Percentiles rank a stretch among this genome's conserved stretches.
phyloP scores from a whole-genome alignment of 2,888 invertebrate genomes.

The Amaurobius ferox region DNA sequence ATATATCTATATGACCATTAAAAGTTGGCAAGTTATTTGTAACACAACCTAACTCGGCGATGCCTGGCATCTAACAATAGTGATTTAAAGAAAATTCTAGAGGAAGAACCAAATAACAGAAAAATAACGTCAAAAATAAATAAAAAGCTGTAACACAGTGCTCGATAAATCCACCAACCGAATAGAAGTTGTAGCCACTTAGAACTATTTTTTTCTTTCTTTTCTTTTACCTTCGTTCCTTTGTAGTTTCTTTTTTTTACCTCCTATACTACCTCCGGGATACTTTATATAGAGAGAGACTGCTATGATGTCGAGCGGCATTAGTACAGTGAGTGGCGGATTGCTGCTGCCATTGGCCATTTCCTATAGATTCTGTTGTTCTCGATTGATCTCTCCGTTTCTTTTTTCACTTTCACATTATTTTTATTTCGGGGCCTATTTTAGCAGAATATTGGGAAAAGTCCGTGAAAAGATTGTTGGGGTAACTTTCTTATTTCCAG shows the following conservation, averaged over 20 bases:
- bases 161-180: conserved; percentile 67
- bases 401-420: conserved; percentile 30
- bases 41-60: conserved; percentile 29
- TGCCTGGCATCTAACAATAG: conserved; percentile 45
- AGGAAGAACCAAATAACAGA: conserved; percentile 30
- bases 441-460: conserved; percentile 48
- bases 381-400: conserved; percentile 53
- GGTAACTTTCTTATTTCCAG: background rate
- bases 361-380: conserved; percentile 60
- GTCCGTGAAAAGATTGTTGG: conserved; percentile 12
- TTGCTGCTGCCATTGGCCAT: conserved; percentile 64
- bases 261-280: conserved; percentile 27
- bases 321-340: conserved; percentile 57
- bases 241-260: conserved; percentile 36
- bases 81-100: conserved; percentile 59
- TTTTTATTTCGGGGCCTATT: conserved; percentile 33
- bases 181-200: conserved; percentile 69
- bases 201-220: conserved; percentile 30
- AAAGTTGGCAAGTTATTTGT: conserved; percentile 62
- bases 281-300: conserved; percentile 39
- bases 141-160: conserved; percentile 44
- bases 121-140: conserved; percentile 23
- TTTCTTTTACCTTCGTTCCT: conserved; percentile 28
- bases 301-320: conserved; percentile 55
- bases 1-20: conserved; percentile 62